Evolutionary conservation across 1,140 invertebrate genomes (phyloP), one percentile per base, ranked within the genome.

Genomic region (Euborellia annulipes): DNA sequence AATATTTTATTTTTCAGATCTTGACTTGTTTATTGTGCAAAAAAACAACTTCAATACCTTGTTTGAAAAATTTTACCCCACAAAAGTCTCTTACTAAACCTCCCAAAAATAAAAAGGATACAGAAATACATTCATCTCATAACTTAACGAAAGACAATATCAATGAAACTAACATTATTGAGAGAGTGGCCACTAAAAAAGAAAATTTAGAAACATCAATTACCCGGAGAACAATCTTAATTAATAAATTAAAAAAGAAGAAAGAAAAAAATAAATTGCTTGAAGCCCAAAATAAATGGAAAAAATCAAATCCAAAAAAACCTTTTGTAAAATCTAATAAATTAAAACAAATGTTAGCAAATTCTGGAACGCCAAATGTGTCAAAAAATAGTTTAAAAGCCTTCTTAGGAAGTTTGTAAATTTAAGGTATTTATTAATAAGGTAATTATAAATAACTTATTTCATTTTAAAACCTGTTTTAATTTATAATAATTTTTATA

Each of bases 91-190:
- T 7, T n/a, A 14, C n/a, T 41, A 48, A 39, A n/a, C 41, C 36
- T 21, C 39, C 22, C 9, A 21, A 30, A 13, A 36, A 39, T 16
- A 45, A 49, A 11, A 36, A 38, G 20, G 7, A 36, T 36, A 21
- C 23, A 41, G 34, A 46, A 54, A 21, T n/a, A n/a, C n/a, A n/a
- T n/a, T n/a, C n/a, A n/a, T n/a, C n/a, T n/a, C n/a, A n/a, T n/a
- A n/a, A n/a, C n/a, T n/a, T n/a, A n/a, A 49, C 47, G 23, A 50
- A 51, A 51, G 49, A 50, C 36, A 54, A 53, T 39, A 54, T 50
- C 38, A 47, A 54, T 21, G 46, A 47, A 47, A 55, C 48, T 44
- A 43, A 41, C 37, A 51, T 53, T 32, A 38, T 54, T 9, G 40
- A 52, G 42, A 16, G 49, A 50, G 34, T 46, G 20, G 47, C 30